These are phyloP conservation scores for Chelonus formosanus DNA, from an alignment of 2,888 invertebrate genomes.

Conservation along the genomic window DNA sequence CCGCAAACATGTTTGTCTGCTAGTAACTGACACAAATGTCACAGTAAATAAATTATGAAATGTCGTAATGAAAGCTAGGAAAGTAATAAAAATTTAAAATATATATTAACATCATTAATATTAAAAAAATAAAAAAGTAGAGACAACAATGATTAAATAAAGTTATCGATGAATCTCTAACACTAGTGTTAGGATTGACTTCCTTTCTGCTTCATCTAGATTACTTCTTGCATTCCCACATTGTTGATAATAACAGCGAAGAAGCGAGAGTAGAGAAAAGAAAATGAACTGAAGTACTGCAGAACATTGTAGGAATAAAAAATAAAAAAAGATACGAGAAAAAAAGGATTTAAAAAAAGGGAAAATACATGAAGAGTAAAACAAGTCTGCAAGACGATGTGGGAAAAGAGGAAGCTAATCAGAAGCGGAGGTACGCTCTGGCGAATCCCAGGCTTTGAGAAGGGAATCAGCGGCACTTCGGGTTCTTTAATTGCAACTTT, in stretches of 20 bases:
- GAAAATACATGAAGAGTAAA: slow-evolving; percentile 20
- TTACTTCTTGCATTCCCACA: too few relatives aligned
- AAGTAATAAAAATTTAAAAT: neutral
- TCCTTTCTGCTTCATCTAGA: too few relatives aligned
- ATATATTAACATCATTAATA: too few relatives aligned
- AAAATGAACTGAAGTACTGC: slow-evolving; percentile 4
- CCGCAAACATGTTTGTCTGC: slow-evolving; percentile 16
- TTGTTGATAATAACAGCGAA: slow-evolving; percentile 2
- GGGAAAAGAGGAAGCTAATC: slow-evolving; percentile 66
- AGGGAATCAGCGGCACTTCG: slow-evolving; percentile 24
- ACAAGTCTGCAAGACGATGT: slow-evolving; percentile 53
- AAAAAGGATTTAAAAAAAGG: slow-evolving; percentile 19
- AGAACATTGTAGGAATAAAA: slow-evolving; percentile 24
- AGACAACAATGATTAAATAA: too few relatives aligned
- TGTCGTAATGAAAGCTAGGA: neutral
- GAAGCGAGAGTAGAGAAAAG: slow-evolving; percentile 9
- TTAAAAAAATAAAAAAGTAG: too few relatives aligned
- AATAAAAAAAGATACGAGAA: slow-evolving; percentile 21
- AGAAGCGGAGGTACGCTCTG: slow-evolving; percentile 64
- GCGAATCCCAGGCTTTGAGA: slow-evolving; percentile 58
- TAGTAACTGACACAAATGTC: slow-evolving; percentile 24
- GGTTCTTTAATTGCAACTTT: slow-evolving; percentile 41
- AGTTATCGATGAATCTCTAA: too few relatives aligned
- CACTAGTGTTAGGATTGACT: too few relatives aligned
- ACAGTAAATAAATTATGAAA: slow-evolving; percentile 26